Base-by-base conservation (phyloP, 2,888 invertebrate genomes). In the Yponomeuta cagnagella region DNA sequence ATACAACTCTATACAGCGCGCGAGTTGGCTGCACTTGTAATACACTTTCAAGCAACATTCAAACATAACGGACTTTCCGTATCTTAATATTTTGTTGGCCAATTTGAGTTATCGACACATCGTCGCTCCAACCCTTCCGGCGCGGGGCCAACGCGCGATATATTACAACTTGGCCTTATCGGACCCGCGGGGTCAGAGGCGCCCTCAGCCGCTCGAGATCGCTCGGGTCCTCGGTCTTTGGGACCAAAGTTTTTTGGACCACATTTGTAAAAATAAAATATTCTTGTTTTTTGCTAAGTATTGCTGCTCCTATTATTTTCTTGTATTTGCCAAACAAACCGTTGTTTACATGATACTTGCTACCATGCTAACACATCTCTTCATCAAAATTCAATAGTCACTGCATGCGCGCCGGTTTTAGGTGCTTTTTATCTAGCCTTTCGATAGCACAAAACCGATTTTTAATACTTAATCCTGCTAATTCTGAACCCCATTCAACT, bases 21-120 rank as follows among this genome's bases (percentile, higher is more conserved):
- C 23, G 23, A 23, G 23, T 23, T 23, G 23, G 23, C 23, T 23
- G 1, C 23, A 23, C 23, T 23, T 23, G 23, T 23, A 23, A 23
- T 0, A 0, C 23, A 23, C 23, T 23, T 23, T 0, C 23, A 23
- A 23, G 0, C 23, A 23, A 23, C 1, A 23, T 23, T 23, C 23
- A 23, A 23, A 23, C 23, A 23, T 0, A 12, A 15, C 5, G 12
- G 52, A 15, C 52, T 15, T 58, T 58, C 15, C 15, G 52, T 15
- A 15, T 15, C 15, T 15, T 15, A 58, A 58, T 58, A 15, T 58
- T 15, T 5, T 15, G 15, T 12, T 12, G 15, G 4, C 52, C 52
- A 58, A 58, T 58, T 58, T 15, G 52, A 58, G 52, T 58, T 58
- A 58, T 58, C 52, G 52, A 58, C 52, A 58, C 52, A 58, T 58